A percentile compares a stretch with the other conserved stretches of the same genome.
Conservation (phyloP, 2,888 invertebrate species). For the Bhutanitis thaidina region DNA sequence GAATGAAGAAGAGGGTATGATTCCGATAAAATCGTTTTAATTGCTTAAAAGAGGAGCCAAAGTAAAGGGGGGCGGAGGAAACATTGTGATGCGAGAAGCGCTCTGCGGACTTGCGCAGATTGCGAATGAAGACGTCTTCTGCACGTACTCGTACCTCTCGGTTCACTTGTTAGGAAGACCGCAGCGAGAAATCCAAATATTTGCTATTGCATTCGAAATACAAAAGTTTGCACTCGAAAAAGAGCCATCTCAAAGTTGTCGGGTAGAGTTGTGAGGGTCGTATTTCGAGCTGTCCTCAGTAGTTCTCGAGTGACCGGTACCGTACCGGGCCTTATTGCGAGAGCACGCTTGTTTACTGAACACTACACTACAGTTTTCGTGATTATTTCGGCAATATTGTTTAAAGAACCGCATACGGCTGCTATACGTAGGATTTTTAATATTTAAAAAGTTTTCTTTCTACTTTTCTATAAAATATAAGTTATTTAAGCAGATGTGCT, state of each 20-base stretch:
- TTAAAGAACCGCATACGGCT: constrained; percentile 18
- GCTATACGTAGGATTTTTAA: too few relatives aligned
- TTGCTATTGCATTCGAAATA: constrained; percentile 64
- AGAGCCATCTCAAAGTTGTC: constrained; percentile 57
- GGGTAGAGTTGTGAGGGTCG: constrained; percentile 41
- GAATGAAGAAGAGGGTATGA: constrained; percentile 40
- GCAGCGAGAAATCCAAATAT: constrained; percentile 64
- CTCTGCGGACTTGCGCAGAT: constrained; percentile 42
- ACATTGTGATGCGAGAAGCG: constrained; percentile 56
- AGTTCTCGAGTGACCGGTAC: constrained; percentile 57
- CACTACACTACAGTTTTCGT: constrained; percentile 61
- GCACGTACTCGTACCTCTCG: constrained; percentile 47
- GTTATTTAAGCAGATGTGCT: too few relatives aligned
- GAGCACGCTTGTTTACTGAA: constrained; percentile 58
- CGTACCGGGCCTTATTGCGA: constrained; percentile 51
- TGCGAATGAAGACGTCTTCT: constrained; percentile 45
- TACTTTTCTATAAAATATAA: too few relatives aligned
- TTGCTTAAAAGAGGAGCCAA: constrained; percentile 52
- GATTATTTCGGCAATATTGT: constrained; percentile 62
- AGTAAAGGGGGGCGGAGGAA: constrained; percentile 29
- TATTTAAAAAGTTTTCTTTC: too few relatives aligned
- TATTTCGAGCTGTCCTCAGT: constrained; percentile 52
- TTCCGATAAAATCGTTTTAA: constrained; percentile 68
- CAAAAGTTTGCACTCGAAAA: constrained; percentile 62
- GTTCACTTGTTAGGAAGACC: constrained; percentile 63